phyloP scores from a whole-genome alignment of 2,888 invertebrate genomes.

The Andrena bicolor region DNA sequence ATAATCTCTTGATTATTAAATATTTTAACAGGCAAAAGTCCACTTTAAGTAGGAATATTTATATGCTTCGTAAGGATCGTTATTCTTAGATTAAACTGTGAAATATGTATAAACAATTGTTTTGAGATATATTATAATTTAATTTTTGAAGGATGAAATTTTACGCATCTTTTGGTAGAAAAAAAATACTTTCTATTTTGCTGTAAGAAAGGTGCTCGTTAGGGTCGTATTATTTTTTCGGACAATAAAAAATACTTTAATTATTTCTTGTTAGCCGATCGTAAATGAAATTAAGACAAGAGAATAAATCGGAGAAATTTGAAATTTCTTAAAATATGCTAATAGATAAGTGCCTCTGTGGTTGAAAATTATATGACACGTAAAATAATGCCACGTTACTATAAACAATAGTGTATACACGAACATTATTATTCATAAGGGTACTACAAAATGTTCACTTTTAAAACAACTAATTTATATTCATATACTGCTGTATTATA shows the following conservation, averaged over 20 bases:
- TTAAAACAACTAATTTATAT: background rate
- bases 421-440: background rate
- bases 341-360: conserved; percentile 45
- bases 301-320: background rate
- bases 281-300: background rate
- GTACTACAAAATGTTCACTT: background rate
- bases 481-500: conserved; percentile 9
- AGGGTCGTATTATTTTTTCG: conserved; percentile 9
- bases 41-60: conserved; percentile 5
- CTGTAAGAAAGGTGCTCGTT: conserved; percentile 21
- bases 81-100: conserved; percentile 27
- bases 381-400: conserved; percentile 4
- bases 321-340: conserved; percentile 14
- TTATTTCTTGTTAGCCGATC: conserved; percentile 3
- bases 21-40: conserved; percentile 8
- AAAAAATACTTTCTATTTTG: conserved; percentile 8
- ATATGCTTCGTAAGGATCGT: conserved; percentile 18
- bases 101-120: conserved; percentile 25
- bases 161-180: conserved; percentile 19
- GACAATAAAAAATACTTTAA: conserved; percentile 26
- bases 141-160: conserved; percentile 19
- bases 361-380: background rate
- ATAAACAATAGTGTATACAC: conserved; percentile 7
- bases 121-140: conserved; percentile 18
- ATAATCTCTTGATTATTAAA: conserved; percentile 7